Percentiles rank a stretch among this genome's conserved stretches.
Conservation (phyloP, 2,888 invertebrate species). For the Oxycera nigricornis region DNA sequence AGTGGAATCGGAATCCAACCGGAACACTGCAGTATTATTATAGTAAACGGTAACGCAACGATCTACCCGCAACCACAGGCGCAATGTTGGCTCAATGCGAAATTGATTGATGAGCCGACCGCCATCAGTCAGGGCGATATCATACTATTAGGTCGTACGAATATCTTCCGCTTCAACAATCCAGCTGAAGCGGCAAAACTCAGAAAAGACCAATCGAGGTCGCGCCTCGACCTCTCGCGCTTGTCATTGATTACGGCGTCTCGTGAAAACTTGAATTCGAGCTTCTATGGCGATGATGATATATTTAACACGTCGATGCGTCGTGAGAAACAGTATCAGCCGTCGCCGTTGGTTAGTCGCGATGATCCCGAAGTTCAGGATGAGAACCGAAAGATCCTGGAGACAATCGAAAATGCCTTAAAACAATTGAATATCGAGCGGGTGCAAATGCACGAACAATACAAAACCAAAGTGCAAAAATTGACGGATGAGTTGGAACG, state of each 20-base stretch:
- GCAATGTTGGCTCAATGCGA: conserved; percentile 84
- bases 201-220: conserved; percentile 75
- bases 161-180: conserved; percentile 88
- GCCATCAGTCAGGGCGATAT: conserved; percentile 83
- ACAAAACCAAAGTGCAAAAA: conserved; percentile 59
- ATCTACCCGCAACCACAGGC: conserved; percentile 75
- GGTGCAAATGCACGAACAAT: conserved; percentile 62
- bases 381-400: conserved; percentile 71
- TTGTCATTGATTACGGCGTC: conserved; percentile 80
- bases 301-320: conserved; percentile 54
- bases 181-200: conserved; percentile 87
- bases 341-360: conserved; percentile 59
- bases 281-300: conserved; percentile 58
- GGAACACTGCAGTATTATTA: conserved; percentile 78
- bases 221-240: conserved; percentile 78
- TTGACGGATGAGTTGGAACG: conserved; percentile 63
- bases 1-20: conserved; percentile 78
- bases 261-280: conserved; percentile 69
- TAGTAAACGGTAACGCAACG: conserved; percentile 76
- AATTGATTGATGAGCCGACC: conserved; percentile 78
- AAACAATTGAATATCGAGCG: conserved; percentile 66
- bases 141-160: conserved; percentile 77
- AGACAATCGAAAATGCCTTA: conserved; percentile 72
- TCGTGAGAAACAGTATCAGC: conserved; percentile 59
- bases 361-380: conserved; percentile 71